Conservation (phyloP, 2,888 invertebrate genomes). For the Tachystola acroxantha region DNA sequence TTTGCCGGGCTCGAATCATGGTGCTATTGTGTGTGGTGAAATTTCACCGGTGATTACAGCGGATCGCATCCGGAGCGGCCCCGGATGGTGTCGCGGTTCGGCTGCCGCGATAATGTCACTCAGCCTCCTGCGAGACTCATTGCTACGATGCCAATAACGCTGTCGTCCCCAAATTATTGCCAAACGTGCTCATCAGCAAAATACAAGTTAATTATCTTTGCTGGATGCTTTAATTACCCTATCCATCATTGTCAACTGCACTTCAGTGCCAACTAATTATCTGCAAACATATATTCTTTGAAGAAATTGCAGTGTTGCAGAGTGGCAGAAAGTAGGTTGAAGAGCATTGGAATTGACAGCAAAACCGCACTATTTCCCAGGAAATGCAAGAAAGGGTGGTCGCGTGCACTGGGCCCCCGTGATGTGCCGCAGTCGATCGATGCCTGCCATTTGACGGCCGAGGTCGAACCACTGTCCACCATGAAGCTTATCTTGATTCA, state of each 20-base stretch:
- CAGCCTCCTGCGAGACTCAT: slow-evolving; percentile 21
- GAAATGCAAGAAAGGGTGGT: slow-evolving; percentile 21
- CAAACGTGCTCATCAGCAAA: not conserved
- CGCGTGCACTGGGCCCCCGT: slow-evolving; percentile 51
- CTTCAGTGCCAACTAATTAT: not conserved
- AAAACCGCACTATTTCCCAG: slow-evolving; percentile 10
- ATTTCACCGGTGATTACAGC: slow-evolving; percentile 71
- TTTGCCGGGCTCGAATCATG: slow-evolving; percentile 39
- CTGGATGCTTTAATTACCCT: slow-evolving; percentile 1
- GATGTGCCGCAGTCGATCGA: slow-evolving; percentile 64
- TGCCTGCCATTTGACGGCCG: slow-evolving; percentile 70
- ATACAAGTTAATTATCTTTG: not conserved
- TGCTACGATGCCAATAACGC: slow-evolving; percentile 19
- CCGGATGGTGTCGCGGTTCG: slow-evolving; percentile 71
- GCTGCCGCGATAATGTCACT: slow-evolving; percentile 45
- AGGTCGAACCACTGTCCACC: slow-evolving; percentile 71
- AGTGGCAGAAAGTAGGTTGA: too few relatives aligned
- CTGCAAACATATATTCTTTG: too few relatives aligned
- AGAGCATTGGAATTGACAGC: slow-evolving; percentile 9
- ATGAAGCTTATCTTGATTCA: slow-evolving; percentile 72
- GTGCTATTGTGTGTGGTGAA: slow-evolving; percentile 65
- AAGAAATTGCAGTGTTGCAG: not conserved
- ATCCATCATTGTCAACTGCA: not conserved
- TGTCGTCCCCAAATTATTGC: not conserved
- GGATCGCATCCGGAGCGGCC: slow-evolving; percentile 63